Evolutionary conservation across 2,797 vertebrate genomes (phyloP), one percentile per base, ranked within the genome.

Genomic region (Hoplostethus atlanticus): DNA sequence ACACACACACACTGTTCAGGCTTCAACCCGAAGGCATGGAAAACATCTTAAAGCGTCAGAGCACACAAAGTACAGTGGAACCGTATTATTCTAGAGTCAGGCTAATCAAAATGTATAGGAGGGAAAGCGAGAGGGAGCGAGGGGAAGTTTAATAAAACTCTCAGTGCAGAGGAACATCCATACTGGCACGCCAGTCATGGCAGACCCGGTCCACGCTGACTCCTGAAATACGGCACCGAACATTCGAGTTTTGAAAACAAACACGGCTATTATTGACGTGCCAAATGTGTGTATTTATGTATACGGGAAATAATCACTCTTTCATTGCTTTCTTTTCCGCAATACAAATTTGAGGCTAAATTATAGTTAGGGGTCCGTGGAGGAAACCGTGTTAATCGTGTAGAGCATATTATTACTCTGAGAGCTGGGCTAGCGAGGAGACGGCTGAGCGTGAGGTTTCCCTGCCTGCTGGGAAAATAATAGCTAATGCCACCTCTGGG

Each of bases 271-370:
- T 87, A 91, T 87, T 77, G 79, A 87, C 12, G 48, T 85, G 84
- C 84, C 83, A 84, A 88, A 89, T 79, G 74, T 91, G 86, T 91
- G 81, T 90, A 88, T 92, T 92, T 89, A 90, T 87, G 74, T 85
- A 80, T 81, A 87, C 59, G 74, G 79, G 85, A 91, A 73, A 90
- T 89, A 88, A 91, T 92, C 75, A 84, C 78, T 91, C 85, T 89
- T 92, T 92, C 86, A 84, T 73, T 91, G 85, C 86, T 91, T 93
- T 90, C 86, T 92, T 93, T 91, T 91, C 81, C 42, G 50, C 84
- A 80, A 78, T 85, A 89, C 87, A 89, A 88, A 89, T 90, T 88
- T 91, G 80, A 80, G 79, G 75, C 68, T 86, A 77, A 93, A 91
- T 91, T 86, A 86, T 85, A 92, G 84, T 81, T 80, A 89, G 72